Evolutionary conservation across 1,140 invertebrate genomes (phyloP), one percentile per base, ranked within the genome.

Genomic region (Phymorhynchus buccinoides): DNA sequence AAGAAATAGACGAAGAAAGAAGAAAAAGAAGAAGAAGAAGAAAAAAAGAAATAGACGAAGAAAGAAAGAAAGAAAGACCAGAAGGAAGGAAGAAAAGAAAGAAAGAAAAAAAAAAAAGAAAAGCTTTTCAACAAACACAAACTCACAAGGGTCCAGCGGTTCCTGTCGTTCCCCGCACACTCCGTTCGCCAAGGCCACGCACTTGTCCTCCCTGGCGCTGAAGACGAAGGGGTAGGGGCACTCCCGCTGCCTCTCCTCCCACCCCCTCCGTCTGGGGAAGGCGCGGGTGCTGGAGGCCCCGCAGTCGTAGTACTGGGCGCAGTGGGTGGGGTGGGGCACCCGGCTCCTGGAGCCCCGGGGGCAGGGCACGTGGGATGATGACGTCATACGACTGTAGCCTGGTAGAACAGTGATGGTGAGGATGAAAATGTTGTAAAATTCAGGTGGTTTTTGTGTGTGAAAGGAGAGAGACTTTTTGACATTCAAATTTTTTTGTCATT

Each of bases 251-350:
- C 48, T 81, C 6, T 83, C 84, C 18, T 83, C 86, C 42, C 86
- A 86, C 2, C 81, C 44, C 18, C 85, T 78, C 16, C 85, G 52
- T 4, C 1, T 27, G 2, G 73, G 35, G 73, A n/a, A 1, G 41
- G 32, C 32, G 4, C 52, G 41, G 18, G n/a, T 48, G 41, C 85
- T 39, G 0, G 39, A 27, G 30, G 77, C 66, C 0, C 86, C 86
- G 44, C 90, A 91, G 79, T 87, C 85, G 84, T 88, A 90, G 77
- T 89, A 90, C 83, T 89, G 88, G 56, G 89, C 89, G 85, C 90
- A 91, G 66, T 89, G 22, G 37, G 22, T 77, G 32, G 84, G 84
- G 78, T 85, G 77, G 39, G 79, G 66, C 14, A 73, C 62, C 27
- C n/a, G 42, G n/a, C 62, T 32, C 73, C 12, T n/a, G 84, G 66